phyloP scores from a whole-genome alignment of 1,140 invertebrate genomes.

The Lepidurus couesii region DNA sequence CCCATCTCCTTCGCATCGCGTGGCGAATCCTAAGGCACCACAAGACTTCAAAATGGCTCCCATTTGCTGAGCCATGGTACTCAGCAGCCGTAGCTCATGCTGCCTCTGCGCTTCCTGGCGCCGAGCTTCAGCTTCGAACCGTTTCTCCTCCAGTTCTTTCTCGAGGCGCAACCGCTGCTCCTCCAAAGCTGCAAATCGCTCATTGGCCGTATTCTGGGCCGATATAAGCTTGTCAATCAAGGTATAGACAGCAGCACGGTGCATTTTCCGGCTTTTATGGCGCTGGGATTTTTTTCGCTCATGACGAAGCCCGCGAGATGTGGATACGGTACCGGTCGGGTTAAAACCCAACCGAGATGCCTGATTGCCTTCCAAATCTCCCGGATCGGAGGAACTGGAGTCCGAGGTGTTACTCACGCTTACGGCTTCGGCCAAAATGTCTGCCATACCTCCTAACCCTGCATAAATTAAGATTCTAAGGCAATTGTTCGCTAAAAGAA shows the following conservation, averaged over 20 bases:
- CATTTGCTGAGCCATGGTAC: conserved; percentile 34
- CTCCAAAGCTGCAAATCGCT: conserved; percentile 32
- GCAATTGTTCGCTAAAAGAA: background rate
- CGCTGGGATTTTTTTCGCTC: background rate
- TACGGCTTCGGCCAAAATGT: conserved; percentile 5
- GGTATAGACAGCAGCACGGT: conserved; percentile 26
- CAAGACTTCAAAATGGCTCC: conserved; percentile 28
- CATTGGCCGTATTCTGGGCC: conserved; percentile 28
- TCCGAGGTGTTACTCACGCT: conserved; percentile 8
- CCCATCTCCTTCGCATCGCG: conserved; percentile 7
- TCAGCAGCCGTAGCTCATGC: conserved; percentile 30
- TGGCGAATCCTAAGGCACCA: conserved; percentile 10
- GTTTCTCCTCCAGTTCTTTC: conserved; percentile 33
- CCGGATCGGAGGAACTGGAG: conserved; percentile 25
- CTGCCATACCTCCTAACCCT: conserved; percentile 1
- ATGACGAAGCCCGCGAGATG: background rate
- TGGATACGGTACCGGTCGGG: background rate
- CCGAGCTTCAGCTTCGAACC: conserved; percentile 29
- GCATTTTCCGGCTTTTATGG: conserved; percentile 17
- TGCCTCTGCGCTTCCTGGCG: conserved; percentile 32
- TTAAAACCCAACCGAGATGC: background rate
- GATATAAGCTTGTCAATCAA: conserved; percentile 31
- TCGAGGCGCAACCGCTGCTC: conserved; percentile 26
- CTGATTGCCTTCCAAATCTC: background rate
- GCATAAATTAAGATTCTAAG: background rate